Percentiles rank a stretch among this genome's conserved stretches.
Evolutionary conservation across 2,888 invertebrate species (phyloP).

Genomic region (Oscheius sp.): DNA sequence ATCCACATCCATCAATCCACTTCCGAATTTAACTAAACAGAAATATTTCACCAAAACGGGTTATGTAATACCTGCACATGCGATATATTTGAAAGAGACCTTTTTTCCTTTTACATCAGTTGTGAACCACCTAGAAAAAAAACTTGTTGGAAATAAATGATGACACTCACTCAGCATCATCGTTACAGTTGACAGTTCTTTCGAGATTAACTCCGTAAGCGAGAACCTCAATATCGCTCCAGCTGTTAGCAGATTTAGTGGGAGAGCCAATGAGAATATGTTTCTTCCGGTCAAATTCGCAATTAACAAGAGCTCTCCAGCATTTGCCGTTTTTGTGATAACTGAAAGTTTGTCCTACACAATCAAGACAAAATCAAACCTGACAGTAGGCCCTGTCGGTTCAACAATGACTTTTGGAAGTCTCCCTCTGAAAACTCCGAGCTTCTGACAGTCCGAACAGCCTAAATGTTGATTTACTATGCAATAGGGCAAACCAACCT

Average conservation of each 20-base stretch:
- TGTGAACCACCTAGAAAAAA: not conserved
- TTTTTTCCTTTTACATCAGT: not conserved
- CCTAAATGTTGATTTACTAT: not conserved
- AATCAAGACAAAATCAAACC: not conserved
- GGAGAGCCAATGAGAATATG: not conserved
- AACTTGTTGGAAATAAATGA: not conserved
- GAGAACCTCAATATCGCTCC: not conserved
- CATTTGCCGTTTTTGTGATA: not conserved
- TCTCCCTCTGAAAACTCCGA: not conserved
- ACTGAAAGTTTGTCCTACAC: not conserved
- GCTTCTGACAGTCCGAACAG: slow-evolving; percentile 5
- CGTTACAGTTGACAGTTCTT: slow-evolving; percentile 1
- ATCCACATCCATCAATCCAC: no score
- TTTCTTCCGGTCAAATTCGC: not conserved
- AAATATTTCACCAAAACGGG: no score
- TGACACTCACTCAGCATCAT: not conserved
- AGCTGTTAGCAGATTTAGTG: not conserved
- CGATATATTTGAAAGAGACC: not conserved
- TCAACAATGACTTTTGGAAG: not conserved
- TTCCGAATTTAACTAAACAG: no score
- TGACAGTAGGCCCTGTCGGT: not conserved
- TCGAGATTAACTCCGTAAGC: not conserved
- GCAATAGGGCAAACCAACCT: not conserved
- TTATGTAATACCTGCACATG: no score
- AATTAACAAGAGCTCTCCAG: not conserved